These are phyloP conservation scores for Cathartes aura DNA, from an alignment of 2,113 vertebrate genomes.

Conservation along the genomic window DNA sequence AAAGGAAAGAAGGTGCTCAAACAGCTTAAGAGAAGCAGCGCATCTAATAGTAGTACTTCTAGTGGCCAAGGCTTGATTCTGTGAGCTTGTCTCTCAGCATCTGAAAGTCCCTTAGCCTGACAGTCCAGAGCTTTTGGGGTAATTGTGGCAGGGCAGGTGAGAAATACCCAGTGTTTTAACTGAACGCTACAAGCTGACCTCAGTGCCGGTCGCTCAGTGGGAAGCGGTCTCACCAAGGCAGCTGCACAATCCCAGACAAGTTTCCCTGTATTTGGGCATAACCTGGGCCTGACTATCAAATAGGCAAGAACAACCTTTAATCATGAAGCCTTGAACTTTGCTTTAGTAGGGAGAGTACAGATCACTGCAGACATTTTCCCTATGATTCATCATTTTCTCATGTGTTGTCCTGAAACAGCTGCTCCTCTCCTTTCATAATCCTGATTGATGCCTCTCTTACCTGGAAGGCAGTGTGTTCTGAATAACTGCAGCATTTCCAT, in stretches of 20 bases:
- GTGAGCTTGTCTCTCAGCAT: background rate
- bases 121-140: background rate
- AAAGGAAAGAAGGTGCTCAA: background rate
- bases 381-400: background rate
- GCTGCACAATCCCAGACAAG: background rate
- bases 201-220: background rate
- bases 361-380: background rate
- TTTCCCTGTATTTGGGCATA: background rate
- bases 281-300: background rate
- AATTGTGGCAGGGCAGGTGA: accelerated
- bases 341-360: background rate
- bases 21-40: background rate
- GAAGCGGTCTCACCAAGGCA: accelerated
- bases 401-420: background rate
- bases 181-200: accelerated
- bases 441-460: background rate
- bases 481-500: background rate
- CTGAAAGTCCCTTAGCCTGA: background rate
- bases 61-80: background rate
- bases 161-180: background rate
- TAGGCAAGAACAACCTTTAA: background rate
- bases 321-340: background rate
- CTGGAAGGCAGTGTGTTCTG: background rate
- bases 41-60: accelerated
- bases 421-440: background rate